A percentile compares a stretch with the other conserved stretches of the same genome.
phyloP scores from a whole-genome alignment of 2,888 invertebrate species.

The Liodrosophila aerea region DNA sequence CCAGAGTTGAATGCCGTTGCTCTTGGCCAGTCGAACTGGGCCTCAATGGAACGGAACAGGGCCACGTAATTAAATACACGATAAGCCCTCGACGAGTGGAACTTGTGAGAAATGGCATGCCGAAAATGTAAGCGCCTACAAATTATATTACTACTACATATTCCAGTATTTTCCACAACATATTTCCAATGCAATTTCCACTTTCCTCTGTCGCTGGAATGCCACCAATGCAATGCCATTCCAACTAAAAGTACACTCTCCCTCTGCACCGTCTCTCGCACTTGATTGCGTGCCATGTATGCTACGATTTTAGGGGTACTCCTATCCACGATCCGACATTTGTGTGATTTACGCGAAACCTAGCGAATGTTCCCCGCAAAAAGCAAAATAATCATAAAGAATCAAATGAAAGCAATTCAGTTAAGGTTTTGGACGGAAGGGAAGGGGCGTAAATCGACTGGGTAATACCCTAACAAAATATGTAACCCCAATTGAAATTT shows the following conservation, averaged over 20 bases:
- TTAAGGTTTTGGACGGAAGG: not conserved
- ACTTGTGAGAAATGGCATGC: constrained; percentile 40
- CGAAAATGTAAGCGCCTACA: constrained; percentile 52
- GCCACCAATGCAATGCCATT: constrained; percentile 15
- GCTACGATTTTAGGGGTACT: constrained; percentile 43
- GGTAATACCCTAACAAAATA: constrained; percentile 1
- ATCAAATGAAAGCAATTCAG: constrained; percentile 26
- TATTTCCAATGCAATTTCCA: not conserved
- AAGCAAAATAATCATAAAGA: constrained; percentile 16
- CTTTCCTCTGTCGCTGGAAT: constrained; percentile 2
- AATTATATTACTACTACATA: constrained; percentile 49
- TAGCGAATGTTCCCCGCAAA: constrained; percentile 43
- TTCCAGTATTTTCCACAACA: not conserved
- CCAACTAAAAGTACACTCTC: constrained; percentile 48
- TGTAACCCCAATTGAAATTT: not conserved
- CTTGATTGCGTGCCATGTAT: constrained; percentile 60
- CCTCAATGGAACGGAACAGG: constrained; percentile 11
- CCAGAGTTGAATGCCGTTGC: constrained; percentile 5
- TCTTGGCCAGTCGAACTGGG: not conserved
- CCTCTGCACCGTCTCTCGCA: too few species aligned
- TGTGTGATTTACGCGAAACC: constrained; percentile 66
- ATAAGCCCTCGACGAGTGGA: constrained; percentile 21
- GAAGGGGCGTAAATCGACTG: not conserved
- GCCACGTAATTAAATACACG: constrained; percentile 66
- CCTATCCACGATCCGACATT: constrained; percentile 53